Evolutionary conservation across 1,140 invertebrate genomes (phyloP).

Genomic region (Eciton burchellii): DNA sequence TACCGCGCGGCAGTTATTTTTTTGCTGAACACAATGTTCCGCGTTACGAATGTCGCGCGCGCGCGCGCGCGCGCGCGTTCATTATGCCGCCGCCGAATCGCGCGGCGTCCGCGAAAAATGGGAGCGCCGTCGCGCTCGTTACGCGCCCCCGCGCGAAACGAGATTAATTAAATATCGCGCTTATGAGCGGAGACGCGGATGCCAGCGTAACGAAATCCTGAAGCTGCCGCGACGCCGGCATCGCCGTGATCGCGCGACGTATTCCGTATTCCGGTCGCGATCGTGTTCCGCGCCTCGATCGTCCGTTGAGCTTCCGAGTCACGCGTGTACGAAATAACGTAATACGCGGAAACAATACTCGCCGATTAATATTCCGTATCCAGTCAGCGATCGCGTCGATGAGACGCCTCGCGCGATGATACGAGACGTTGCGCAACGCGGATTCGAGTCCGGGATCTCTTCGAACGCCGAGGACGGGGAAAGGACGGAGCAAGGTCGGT

Average conservation of each 20-base stretch:
- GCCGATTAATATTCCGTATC: constrained; percentile 73
- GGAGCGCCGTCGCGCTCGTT: background rate
- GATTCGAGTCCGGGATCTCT: constrained; percentile 51
- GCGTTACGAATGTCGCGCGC: constrained; percentile 36
- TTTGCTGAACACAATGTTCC: constrained; percentile 44
- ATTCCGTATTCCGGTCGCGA: constrained; percentile 57
- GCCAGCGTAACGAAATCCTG: constrained; percentile 25
- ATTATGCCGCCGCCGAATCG: constrained; percentile 21
- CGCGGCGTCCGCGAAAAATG: constrained; percentile 11
- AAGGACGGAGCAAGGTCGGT: background rate
- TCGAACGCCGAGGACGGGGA: background rate
- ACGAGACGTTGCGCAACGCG: constrained; percentile 52
- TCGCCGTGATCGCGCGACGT: too few species aligned
- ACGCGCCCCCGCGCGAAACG: background rate
- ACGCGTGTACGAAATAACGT: constrained; percentile 70
- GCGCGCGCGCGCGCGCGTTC: constrained; percentile 6
- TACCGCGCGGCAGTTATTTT: constrained; percentile 52
- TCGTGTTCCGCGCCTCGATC: constrained; percentile 48
- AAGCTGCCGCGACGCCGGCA: too few species aligned
- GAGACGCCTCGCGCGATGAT: constrained; percentile 27
- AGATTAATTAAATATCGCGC: constrained; percentile 31
- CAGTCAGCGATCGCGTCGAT: constrained; percentile 62
- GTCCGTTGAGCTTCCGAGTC: constrained; percentile 60
- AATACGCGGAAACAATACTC: constrained; percentile 67
- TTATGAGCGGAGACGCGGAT: background rate